These are phyloP conservation scores for Hyles lineata DNA, from an alignment of 2,888 invertebrate genomes.

Conservation along the genomic window DNA sequence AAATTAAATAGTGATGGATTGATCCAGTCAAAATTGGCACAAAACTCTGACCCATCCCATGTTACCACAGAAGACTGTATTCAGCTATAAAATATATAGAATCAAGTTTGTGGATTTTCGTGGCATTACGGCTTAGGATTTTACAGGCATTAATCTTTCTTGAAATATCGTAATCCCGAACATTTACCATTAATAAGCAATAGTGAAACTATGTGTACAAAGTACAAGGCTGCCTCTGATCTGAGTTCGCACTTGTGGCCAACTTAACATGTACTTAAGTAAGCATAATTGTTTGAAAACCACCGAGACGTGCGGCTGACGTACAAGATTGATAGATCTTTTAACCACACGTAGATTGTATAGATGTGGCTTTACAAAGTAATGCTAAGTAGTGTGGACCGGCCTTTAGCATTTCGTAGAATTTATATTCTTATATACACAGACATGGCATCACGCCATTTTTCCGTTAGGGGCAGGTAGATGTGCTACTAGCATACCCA, in stretches of 20 bases:
- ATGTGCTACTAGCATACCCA: too few relatives aligned
- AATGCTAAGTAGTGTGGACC: neutral
- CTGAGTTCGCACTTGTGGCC: conserved; percentile 48
- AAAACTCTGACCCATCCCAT: too few relatives aligned
- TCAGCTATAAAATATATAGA: too few relatives aligned
- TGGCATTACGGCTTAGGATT: too few relatives aligned
- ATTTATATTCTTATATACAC: too few relatives aligned
- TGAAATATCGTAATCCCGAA: neutral
- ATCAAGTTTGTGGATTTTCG: too few relatives aligned
- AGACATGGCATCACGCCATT: too few relatives aligned
- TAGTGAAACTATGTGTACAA: conserved; percentile 15
- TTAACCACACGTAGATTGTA: conserved; percentile 47
- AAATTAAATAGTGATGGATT: too few relatives aligned
- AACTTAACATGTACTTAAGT: conserved; percentile 73
- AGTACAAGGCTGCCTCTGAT: conserved; percentile 9
- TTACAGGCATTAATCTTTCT: too few relatives aligned
- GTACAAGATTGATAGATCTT: conserved; percentile 73
- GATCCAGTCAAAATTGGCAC: too few relatives aligned
- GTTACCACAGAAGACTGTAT: too few relatives aligned
- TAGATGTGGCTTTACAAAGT: conserved; percentile 43
- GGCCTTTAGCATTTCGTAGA: neutral
- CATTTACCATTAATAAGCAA: neutral
- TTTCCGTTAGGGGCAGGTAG: too few relatives aligned
- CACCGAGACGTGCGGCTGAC: conserved; percentile 73
- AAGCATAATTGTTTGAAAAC: conserved; percentile 78